Evolutionary conservation across 1,140 invertebrate genomes (phyloP).

Genomic region (Tribolium madens): DNA sequence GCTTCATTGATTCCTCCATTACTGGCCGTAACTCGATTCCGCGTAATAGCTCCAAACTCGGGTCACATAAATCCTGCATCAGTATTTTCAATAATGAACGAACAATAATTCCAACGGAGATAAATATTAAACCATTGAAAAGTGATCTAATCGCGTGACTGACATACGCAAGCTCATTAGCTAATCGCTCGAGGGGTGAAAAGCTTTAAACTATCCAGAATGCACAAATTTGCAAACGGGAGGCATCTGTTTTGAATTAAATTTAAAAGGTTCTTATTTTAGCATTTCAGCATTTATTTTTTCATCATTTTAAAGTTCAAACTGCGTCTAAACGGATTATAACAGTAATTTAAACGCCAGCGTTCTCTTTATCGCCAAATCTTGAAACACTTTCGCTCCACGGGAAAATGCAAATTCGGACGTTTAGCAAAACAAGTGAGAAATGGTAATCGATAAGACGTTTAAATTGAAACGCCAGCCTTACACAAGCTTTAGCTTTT

Average conservation of each 20-base stretch:
- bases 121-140: slow-evolving; percentile 43
- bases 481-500: no score
- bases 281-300: slow-evolving; percentile 46
- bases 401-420: not conserved
- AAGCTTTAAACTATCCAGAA: slow-evolving; percentile 26
- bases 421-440: not conserved
- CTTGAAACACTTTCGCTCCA: not conserved
- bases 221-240: slow-evolving; percentile 40
- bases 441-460: not conserved
- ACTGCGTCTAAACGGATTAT: slow-evolving; percentile 22
- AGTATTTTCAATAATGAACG: slow-evolving; percentile 39
- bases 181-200: slow-evolving; percentile 14
- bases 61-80: slow-evolving; percentile 16
- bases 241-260: slow-evolving; percentile 51
- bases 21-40: not conserved
- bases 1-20: slow-evolving; percentile 21
- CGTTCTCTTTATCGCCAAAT: not conserved
- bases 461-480: not conserved
- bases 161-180: slow-evolving; percentile 43
- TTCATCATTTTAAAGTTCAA: slow-evolving; percentile 47
- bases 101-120: slow-evolving; percentile 41
- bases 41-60: slow-evolving; percentile 10
- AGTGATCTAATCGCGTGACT: slow-evolving; percentile 45
- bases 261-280: slow-evolving; percentile 50
- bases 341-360: not conserved